Conservation (phyloP, 2,888 invertebrate genomes). For the Candidula unifasciata region DNA sequence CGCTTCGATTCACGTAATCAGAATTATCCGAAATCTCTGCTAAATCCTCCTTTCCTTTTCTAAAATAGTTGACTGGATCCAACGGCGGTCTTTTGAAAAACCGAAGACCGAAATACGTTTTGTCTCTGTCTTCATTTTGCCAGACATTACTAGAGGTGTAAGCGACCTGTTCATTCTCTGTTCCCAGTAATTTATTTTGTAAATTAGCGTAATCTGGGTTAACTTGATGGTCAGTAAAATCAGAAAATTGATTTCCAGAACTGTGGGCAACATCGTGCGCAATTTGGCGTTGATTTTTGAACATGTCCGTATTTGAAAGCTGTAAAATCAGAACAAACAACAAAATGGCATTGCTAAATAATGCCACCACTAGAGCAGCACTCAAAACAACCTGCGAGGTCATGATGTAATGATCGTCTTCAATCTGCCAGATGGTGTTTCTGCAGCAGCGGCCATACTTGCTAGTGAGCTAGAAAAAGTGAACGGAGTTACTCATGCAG, state of each 20-base stretch:
- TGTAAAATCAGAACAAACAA: conserved; percentile 3
- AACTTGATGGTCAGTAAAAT: neutral
- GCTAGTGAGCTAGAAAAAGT: neutral
- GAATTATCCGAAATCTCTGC: neutral
- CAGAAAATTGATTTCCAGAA: neutral
- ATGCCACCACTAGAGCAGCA: neutral
- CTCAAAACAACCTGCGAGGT: neutral
- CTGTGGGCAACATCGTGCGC: neutral
- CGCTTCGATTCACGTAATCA: no score
- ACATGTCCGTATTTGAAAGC: neutral
- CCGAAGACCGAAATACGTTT: neutral
- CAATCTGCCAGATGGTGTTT: neutral
- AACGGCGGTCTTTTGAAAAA: neutral
- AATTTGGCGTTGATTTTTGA: neutral
- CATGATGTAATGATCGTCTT: neutral
- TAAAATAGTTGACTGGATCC: neutral
- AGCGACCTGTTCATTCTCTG: no score
- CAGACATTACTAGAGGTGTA: no score
- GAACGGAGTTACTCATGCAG: neutral
- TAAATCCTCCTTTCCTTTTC: neutral
- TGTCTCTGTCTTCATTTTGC: neutral
- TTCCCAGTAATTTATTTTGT: no score
- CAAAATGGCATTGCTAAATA: neutral
- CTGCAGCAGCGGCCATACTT: conserved; percentile 18
- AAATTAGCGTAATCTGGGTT: neutral